A percentile compares a stretch with the other conserved stretches of the same genome.
These are phyloP conservation scores for Camponotus fellah DNA, from an alignment of 2,888 invertebrate genomes.

Conservation along the genomic window DNA sequence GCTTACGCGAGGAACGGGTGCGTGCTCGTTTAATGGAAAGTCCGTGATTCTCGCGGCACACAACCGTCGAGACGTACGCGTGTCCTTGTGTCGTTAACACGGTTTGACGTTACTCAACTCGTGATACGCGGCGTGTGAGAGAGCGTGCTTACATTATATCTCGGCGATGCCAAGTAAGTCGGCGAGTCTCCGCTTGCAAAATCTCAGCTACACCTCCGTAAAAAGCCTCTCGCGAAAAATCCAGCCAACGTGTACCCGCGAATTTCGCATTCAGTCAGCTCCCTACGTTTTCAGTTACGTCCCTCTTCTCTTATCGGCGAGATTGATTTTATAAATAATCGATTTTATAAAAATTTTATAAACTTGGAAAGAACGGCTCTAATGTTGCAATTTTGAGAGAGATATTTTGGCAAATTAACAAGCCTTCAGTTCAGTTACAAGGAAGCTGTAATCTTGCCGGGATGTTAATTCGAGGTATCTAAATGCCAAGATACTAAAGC, in stretches of 20 bases:
- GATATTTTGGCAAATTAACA: background rate
- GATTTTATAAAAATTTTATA: background rate
- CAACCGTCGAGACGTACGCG: conserved; percentile 65
- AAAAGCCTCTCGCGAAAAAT: conserved; percentile 66
- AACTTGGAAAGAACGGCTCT: background rate
- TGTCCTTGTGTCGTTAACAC: conserved; percentile 78
- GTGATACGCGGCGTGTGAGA: conserved; percentile 57
- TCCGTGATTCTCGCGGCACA: conserved; percentile 58
- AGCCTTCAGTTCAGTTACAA: background rate
- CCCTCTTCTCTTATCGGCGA: background rate
- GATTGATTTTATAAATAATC: conserved; percentile 10
- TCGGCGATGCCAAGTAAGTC: conserved; percentile 68
- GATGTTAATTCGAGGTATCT: background rate
- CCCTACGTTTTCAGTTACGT: background rate
- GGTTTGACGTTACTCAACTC: conserved; percentile 75
- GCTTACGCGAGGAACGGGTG: conserved; percentile 50
- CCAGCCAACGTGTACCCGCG: background rate
- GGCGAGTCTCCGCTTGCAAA: conserved; percentile 67
- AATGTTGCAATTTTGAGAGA: conserved; percentile 16
- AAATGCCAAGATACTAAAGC: background rate
- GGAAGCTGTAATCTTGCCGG: background rate
- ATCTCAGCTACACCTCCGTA: conserved; percentile 74
- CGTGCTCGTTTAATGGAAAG: conserved; percentile 54
- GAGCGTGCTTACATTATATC: conserved; percentile 71
- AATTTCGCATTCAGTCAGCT: background rate